Conservation (phyloP, 2,888 invertebrate genomes). For the Pyrrhia umbra region DNA sequence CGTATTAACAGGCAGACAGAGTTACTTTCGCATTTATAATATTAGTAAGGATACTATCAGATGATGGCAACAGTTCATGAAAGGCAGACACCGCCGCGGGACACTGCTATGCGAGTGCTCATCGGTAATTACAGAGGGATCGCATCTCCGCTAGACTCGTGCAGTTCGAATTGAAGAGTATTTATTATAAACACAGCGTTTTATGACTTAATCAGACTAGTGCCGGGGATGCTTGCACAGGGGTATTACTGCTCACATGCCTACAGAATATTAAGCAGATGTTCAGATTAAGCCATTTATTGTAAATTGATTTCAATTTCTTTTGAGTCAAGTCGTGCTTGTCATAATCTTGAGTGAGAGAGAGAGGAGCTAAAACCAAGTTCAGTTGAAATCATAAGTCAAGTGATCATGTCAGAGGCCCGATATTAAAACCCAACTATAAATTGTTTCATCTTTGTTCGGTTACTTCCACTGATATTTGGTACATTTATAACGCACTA, state of each 20-base stretch:
- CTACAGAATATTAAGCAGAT: constrained; percentile 14
- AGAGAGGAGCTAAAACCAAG: too few species aligned
- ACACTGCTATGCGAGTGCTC: constrained; percentile 8
- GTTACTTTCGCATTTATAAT: too few species aligned
- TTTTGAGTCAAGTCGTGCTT: neutral
- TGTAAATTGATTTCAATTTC: too few species aligned
- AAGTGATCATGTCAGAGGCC: too few species aligned
- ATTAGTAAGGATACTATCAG: too few species aligned
- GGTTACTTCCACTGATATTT: too few species aligned
- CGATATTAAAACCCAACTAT: too few species aligned
- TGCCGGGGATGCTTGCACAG: neutral
- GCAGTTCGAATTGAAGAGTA: constrained; percentile 22
- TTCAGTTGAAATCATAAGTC: too few species aligned
- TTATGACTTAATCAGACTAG: constrained; percentile 43
- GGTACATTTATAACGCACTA: too few species aligned
- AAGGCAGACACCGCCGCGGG: constrained; percentile 27
- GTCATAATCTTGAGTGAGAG: too few species aligned
- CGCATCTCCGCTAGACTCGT: constrained; percentile 5
- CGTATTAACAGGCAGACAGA: too few species aligned
- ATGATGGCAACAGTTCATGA: constrained; percentile 3
- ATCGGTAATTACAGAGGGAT: constrained; percentile 34
- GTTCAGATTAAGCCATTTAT: constrained; percentile 13
- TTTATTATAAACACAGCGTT: constrained; percentile 46
- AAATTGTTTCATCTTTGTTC: too few species aligned
- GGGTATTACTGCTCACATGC: neutral